Evolutionary conservation across 2,888 invertebrate genomes (phyloP), one percentile per base, ranked within the genome.

Genomic region (Lasius platythorax): DNA sequence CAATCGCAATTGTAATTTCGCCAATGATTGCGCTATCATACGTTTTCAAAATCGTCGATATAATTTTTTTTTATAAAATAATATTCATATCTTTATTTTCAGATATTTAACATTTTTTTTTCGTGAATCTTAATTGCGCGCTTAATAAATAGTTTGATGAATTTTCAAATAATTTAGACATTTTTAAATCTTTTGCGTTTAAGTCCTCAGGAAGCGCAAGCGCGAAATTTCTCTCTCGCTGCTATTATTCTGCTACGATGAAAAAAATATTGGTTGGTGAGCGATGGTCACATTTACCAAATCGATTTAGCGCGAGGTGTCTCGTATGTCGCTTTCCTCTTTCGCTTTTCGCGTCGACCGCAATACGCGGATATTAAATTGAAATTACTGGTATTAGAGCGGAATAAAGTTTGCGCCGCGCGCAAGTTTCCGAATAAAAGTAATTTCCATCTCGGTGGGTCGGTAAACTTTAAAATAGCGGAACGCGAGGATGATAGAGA

Each of bases 311-410:
- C 76, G 40, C 78, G 43, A 15, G 33, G 18, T 61, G 72, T 72
- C 72, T 72, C 78, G 23, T 46, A n/a, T 46, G 43, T 70, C 68
- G 70, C 23, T 46, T 50, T 46, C 23, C 61, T 72, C 61, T 79
- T 30, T 72, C 79, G 46, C 23, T 12, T 72, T 72, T 79, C 79
- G 61, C 30, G n/a, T n/a, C 78, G 68, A 68, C 78, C 70, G 78
- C 70, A 58, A 78, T 78, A 70, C 72, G 72, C 46, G 46, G 61
- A 72, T 81, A 81, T 81, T 72, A 72, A 81, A 72, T 72, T 79
- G 79, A 72, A 79, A 72, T 79, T 61, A 79, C 61, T 23, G 46
- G 23, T 37, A 63, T 81, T 61, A 81, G 23, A 79, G 72, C 61
- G 79, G 61, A 63, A 72, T 72, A 61, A 81, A 81, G 72, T 79